These are phyloP conservation scores for Meloidogyne exigua DNA, from an alignment of 1,140 invertebrate genomes.

Conservation along the genomic window DNA sequence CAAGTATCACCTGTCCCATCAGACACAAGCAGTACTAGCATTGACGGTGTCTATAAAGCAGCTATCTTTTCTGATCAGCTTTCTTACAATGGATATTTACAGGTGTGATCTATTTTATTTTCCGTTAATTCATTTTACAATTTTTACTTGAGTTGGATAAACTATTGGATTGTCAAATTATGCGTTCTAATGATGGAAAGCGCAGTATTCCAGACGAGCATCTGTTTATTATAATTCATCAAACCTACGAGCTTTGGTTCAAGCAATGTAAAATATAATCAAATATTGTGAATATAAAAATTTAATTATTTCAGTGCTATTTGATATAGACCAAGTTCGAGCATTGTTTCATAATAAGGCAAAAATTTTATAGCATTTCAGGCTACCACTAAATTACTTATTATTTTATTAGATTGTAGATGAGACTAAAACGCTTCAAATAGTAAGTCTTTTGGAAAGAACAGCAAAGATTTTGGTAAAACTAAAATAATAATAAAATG, in stretches of 20 bases:
- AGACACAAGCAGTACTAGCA: background rate
- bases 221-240: constrained; percentile 68
- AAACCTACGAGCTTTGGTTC: constrained; percentile 98
- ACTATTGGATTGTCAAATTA: constrained; percentile 78
- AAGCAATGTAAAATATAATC: constrained; percentile 72
- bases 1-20: background rate
- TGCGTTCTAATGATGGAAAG: constrained; percentile 74
- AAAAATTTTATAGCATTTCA: too few relatives aligned
- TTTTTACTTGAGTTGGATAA: constrained; percentile 74
- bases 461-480: constrained; percentile 86
- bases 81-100: background rate
- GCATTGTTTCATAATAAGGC: constrained; percentile 75
- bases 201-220: constrained; percentile 89
- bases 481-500: too few relatives aligned
- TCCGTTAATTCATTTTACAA: background rate
- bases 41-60: background rate
- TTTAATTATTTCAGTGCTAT: constrained; percentile 75
- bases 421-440: constrained; percentile 86
- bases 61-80: background rate
- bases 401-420: constrained; percentile 71
- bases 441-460: constrained; percentile 84
- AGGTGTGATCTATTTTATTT: background rate
- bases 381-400: too few relatives aligned
- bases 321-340: constrained; percentile 88
- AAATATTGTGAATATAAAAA: background rate